Evolutionary conservation across 2,797 vertebrate species (phyloP).

Genomic region (Etheostoma perlongum): DNA sequence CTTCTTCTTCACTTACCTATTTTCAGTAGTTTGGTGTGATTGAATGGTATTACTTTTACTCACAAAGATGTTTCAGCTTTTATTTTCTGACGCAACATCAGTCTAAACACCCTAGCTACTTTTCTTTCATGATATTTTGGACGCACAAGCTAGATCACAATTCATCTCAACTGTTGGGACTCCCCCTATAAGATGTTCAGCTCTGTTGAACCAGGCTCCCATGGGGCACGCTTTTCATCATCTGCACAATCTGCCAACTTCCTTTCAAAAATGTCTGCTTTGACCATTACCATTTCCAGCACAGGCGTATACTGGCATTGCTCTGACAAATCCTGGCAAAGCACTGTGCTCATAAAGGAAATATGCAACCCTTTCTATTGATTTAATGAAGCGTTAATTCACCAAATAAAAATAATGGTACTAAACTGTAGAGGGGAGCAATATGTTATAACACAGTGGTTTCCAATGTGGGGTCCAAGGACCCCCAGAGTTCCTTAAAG

Average conservation of each 20-base stretch:
- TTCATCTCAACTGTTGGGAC: constrained; percentile 2
- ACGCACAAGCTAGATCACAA: not conserved
- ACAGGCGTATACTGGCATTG: constrained; percentile 28
- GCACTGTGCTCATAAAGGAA: not conserved
- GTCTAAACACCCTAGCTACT: not conserved
- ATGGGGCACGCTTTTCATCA: constrained; percentile 66
- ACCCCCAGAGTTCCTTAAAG: too few relatives aligned
- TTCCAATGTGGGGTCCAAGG: too few relatives aligned
- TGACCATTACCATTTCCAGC: constrained; percentile 49
- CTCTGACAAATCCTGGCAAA: not conserved
- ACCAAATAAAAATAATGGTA: not conserved
- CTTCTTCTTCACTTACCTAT: constrained; percentile 3
- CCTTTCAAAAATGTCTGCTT: constrained; percentile 69
- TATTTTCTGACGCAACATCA: not conserved
- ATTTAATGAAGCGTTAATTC: not conserved
- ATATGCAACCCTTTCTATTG: not conserved
- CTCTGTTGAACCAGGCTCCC: constrained; percentile 43
- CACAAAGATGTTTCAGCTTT: not conserved
- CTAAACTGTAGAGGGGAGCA: not conserved
- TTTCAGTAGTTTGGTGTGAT: constrained; percentile 14
- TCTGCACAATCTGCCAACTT: constrained; percentile 62
- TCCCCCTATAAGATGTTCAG: constrained; percentile 54
- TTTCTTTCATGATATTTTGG: not conserved
- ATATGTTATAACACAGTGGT: not conserved
- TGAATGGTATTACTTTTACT: not conserved